Percentiles rank a stretch among this genome's conserved stretches.
Evolutionary conservation across 1,140 invertebrate species (phyloP).

Genomic region (Caenorhabditis remanei): DNA sequence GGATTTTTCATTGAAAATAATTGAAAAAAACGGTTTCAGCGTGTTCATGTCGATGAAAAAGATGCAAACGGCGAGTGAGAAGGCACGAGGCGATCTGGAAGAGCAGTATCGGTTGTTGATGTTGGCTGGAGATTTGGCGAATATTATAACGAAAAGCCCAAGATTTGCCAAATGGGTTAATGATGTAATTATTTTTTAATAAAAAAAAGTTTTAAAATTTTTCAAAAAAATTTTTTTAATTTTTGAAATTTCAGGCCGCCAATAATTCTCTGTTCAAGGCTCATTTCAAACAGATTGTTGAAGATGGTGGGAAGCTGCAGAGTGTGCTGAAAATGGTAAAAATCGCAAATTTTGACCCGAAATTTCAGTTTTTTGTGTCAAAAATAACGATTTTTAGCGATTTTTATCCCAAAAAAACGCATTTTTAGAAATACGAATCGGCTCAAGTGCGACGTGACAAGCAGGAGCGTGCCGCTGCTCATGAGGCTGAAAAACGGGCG

Average conservation of each 20-base stretch:
- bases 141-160: neutral
- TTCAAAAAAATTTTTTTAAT: neutral
- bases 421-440: slow-evolving; percentile 9
- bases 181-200: neutral
- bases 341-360: too few species aligned
- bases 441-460: neutral
- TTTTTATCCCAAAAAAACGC: neutral
- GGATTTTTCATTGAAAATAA: neutral
- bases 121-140: neutral
- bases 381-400: too few species aligned
- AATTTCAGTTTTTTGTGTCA: neutral
- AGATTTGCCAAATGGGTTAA: neutral
- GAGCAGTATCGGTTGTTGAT: neutral
- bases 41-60: neutral
- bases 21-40: too few species aligned
- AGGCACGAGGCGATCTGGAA: neutral
- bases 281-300: neutral
- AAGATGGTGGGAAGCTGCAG: neutral
- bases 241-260: neutral
- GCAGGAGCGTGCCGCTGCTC: neutral
- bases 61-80: neutral
- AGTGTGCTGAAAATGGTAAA: slow-evolving; percentile 2
- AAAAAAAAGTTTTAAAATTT: neutral
- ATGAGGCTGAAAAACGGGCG: slow-evolving; percentile 23
- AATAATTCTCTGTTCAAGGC: neutral